Percentiles rank a stretch among this genome's conserved stretches.
phyloP scores from a whole-genome alignment of 2,113 vertebrate species.

The Serinus canaria region DNA sequence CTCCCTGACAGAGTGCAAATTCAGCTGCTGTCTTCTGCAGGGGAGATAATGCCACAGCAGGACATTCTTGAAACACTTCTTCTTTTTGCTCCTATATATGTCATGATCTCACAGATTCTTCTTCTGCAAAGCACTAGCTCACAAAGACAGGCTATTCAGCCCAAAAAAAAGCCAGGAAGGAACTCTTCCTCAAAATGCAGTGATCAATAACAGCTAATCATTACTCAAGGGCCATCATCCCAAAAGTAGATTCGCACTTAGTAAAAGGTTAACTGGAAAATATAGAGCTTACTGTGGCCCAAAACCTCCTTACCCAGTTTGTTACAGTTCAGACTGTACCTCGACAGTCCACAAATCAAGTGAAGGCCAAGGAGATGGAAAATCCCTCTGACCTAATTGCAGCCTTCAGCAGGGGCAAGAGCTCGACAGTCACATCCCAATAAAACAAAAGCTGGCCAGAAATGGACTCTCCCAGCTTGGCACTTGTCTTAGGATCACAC shows the following conservation, averaged over 20 bases:
- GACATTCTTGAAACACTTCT: background rate
- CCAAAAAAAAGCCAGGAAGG: background rate
- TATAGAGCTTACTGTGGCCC: background rate
- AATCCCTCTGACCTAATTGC: background rate
- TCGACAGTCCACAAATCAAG: background rate
- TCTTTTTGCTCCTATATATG: background rate
- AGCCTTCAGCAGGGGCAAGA: background rate
- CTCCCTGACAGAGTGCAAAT: slow-evolving; percentile 19
- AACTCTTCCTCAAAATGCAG: background rate
- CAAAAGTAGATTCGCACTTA: background rate
- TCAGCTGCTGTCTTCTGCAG: slow-evolving; percentile 6
- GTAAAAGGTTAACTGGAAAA: slow-evolving; percentile 15
- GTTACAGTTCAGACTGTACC: background rate
- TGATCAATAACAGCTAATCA: background rate
- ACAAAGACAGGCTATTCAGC: background rate
- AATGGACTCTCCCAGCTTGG: background rate
- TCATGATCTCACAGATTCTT: background rate
- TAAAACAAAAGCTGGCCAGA: background rate
- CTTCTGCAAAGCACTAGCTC: background rate
- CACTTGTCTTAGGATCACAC: background rate
- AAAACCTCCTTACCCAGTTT: background rate
- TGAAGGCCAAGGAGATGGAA: background rate
- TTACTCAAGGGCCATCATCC: background rate
- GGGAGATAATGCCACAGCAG: slow-evolving; percentile 32
- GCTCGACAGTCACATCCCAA: background rate